Conservation (phyloP, 2,113 vertebrate species). For the Nesospiza acunhae region DNA sequence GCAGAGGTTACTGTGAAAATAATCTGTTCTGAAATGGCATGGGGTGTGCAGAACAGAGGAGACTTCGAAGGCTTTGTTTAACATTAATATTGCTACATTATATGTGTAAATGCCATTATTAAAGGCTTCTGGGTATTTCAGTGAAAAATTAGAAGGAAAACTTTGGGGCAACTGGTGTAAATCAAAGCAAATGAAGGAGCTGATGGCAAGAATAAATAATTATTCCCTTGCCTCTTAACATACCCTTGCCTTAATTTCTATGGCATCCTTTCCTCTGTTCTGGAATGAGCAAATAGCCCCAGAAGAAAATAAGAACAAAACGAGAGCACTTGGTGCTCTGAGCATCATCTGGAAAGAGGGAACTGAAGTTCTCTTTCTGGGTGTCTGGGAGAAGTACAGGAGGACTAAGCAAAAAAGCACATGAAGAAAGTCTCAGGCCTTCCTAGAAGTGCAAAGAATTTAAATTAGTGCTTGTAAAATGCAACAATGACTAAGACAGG, state of each 20-base stretch:
- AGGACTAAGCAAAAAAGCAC: not conserved
- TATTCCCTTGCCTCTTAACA: not conserved
- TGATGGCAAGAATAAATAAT: conserved; percentile 33
- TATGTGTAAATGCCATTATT: conserved; percentile 38
- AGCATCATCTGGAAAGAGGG: not conserved
- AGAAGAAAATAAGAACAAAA: not conserved
- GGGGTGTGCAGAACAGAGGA: not conserved
- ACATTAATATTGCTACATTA: conserved; percentile 35
- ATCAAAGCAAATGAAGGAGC: conserved; percentile 11
- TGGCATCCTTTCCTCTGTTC: not conserved
- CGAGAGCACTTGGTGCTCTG: not conserved
- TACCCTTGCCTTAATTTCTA: not conserved
- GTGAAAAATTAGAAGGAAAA: conserved; percentile 28
- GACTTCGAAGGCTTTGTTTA: conserved; percentile 29
- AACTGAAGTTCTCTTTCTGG: not conserved
- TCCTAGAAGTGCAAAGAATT: conserved; percentile 15
- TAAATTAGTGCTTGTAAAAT: conserved; percentile 56
- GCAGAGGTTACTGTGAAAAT: not conserved
- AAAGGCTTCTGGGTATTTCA: conserved; percentile 34
- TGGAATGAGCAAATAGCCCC: conserved; percentile 3
- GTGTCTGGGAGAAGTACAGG: not conserved
- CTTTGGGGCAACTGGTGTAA: conserved; percentile 21
- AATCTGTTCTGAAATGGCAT: not conserved
- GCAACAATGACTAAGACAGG: not conserved
- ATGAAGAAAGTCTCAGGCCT: not conserved